Base-by-base conservation (phyloP, 2,797 vertebrate genomes). In the Amazona ochrocephala region DNA sequence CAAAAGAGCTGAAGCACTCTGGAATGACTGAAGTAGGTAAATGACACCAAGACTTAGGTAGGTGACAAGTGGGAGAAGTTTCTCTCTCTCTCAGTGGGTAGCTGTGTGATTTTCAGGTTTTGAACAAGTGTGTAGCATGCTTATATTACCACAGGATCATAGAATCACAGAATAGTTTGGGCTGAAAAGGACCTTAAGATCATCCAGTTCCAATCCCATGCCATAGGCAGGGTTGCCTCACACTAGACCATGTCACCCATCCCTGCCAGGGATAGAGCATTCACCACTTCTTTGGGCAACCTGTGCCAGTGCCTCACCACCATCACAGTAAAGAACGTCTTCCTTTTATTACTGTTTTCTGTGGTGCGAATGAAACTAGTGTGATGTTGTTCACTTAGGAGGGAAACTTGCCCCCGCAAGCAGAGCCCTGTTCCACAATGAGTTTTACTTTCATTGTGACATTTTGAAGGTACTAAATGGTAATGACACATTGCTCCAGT, bases 401-500 rank as follows among this genome's bases (percentile, higher is more conserved):
- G 32, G 75, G 50, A 42, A 86, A 78, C 18, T 89, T 50, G 27
- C 68, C 45, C 47, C 34, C 82, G 39, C n/a, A 62, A 41, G 30
- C 62, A 74, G 34, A 72, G 32, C 67, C 48, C 23, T 83, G 22
- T 48, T 94, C 78, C 45, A 77, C 75, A 75, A 73, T 70, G 84
- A 84, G 79, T 94, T 94, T 95, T 83, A 89, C 77, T 93, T 95
- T 50, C 15, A 17, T 91, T 94, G 89, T 93, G 91, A 96, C 90
- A 97, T 96, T 97, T 96, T 91, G 88, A 95, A 95, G 89, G 95
- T 95, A 91, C 93, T 96, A 94, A 71, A 74, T 93, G 70, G 83
- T 80, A 95, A 95, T 89, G 95, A 94, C 92, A 96, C 94, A 90
- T 94, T 92, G 91, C 95, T 97, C 84, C 89, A 95, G 94, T 93